Evolutionary conservation across 2,797 vertebrate genomes (phyloP).

Genomic region (Lithobates sylvaticus): DNA sequence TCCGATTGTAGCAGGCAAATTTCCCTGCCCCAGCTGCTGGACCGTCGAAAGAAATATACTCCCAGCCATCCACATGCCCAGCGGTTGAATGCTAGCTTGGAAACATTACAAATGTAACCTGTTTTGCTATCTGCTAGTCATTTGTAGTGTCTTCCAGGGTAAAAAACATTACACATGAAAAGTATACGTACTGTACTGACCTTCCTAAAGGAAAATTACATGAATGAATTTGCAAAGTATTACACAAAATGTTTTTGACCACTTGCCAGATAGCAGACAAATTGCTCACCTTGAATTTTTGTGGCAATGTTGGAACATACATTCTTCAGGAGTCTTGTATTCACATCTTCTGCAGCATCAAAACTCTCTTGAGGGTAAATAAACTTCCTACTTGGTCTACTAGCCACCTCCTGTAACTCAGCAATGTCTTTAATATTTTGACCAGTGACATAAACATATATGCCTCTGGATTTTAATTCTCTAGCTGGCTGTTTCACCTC

Average conservation of each 20-base stretch:
- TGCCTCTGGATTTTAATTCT: conserved; percentile 72
- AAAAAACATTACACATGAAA: no score
- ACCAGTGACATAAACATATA: conserved; percentile 79
- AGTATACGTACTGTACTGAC: no score
- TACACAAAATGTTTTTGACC: not conserved
- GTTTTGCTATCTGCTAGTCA: no score
- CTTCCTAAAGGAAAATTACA: no score
- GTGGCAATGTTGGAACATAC: conserved; percentile 76
- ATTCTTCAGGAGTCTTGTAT: conserved; percentile 68
- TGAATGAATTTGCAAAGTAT: no score
- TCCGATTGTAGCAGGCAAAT: no score
- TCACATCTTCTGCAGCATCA: conserved; percentile 72
- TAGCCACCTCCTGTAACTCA: conserved; percentile 77
- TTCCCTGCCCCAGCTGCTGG: no score
- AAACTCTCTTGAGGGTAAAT: conserved; percentile 72
- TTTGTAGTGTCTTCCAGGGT: no score
- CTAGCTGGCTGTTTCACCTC: conserved; percentile 70
- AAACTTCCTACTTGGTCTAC: conserved; percentile 76
- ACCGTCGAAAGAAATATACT: no score
- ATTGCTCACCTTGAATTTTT: conserved; percentile 76
- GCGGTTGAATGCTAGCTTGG: no score
- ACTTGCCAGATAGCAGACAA: not conserved
- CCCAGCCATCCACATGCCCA: no score
- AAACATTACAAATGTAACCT: no score
- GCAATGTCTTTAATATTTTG: conserved; percentile 71